Percentiles rank a stretch among this genome's conserved stretches.
phyloP scores from a whole-genome alignment of 2,888 invertebrate genomes.

The Drosophila ezoana region DNA sequence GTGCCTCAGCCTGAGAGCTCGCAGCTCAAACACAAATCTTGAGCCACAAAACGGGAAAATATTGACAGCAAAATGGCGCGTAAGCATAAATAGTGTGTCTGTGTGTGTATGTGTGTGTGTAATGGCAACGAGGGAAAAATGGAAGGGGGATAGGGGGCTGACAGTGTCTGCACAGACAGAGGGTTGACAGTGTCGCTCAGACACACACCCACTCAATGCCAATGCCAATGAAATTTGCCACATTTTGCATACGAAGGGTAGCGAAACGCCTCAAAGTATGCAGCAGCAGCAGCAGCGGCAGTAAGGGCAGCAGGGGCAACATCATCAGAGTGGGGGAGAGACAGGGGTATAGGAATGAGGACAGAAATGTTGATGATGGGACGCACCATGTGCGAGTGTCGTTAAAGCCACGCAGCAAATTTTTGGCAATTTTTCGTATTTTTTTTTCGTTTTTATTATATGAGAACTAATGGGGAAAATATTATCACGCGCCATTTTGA shows the following conservation, averaged over 20 bases:
- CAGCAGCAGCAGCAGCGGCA: conserved; percentile 22
- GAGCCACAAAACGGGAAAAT: conserved; percentile 57
- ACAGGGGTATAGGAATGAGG: conserved; percentile 3
- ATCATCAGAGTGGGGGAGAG: conserved; percentile 23
- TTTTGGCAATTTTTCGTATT: conserved; percentile 44
- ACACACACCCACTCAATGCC: conserved; percentile 41
- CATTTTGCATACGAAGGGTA: conserved; percentile 56
- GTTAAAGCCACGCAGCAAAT: conserved; percentile 65
- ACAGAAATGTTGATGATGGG: conserved; percentile 36
- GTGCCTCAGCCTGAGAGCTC: conserved; percentile 18
- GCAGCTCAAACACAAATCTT: conserved; percentile 36
- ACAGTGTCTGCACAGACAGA: conserved; percentile 38
- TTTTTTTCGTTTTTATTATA: conserved; percentile 42
- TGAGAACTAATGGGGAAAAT: conserved; percentile 77
- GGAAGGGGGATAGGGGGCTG: background rate
- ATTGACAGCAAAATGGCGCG: conserved; percentile 75
- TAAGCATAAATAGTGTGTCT: conserved; percentile 57
- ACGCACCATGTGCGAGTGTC: conserved; percentile 69
- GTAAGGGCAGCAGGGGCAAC: conserved; percentile 8
- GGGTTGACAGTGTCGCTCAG: conserved; percentile 50
- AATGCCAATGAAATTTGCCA: conserved; percentile 71
- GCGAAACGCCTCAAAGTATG: conserved; percentile 25
- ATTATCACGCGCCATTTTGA: conserved; percentile 74
- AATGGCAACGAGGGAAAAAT: no score
- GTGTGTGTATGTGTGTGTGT: conserved; percentile 19